Conservation (phyloP, 2,888 invertebrate genomes). For the Diplolepis rosae region DNA sequence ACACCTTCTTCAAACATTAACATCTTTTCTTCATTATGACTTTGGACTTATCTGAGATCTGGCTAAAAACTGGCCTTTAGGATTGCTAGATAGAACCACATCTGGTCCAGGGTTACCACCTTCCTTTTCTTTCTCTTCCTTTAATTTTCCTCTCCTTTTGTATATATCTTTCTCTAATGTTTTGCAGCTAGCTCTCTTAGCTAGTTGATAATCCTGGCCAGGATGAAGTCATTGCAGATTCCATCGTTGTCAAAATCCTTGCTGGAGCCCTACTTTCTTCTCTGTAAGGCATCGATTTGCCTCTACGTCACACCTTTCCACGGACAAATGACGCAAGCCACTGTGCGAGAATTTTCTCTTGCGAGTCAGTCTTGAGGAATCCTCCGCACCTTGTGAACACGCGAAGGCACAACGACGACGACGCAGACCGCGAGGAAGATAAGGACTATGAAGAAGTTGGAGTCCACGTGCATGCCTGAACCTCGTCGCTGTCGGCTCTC, state of each 20-base stretch:
- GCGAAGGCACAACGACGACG: conserved; percentile 44
- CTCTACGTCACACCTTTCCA: conserved; percentile 28
- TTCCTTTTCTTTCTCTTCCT: background rate
- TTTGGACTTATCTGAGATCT: conserved; percentile 61
- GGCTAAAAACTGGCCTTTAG: conserved; percentile 57
- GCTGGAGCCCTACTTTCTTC: conserved; percentile 16
- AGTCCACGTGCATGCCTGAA: conserved; percentile 31
- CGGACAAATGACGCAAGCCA: conserved; percentile 43
- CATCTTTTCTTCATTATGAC: conserved; percentile 36
- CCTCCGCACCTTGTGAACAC: conserved; percentile 56
- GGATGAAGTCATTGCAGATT: background rate
- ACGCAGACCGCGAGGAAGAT: conserved; percentile 48
- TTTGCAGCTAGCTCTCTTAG: conserved; percentile 30
- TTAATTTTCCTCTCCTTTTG: conserved; percentile 30
- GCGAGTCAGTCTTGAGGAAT: conserved; percentile 70
- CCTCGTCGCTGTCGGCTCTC: conserved; percentile 33
- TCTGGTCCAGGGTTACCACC: conserved; percentile 1
- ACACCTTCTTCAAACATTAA: conserved; percentile 25
- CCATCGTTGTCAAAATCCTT: conserved; percentile 12
- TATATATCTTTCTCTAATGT: conserved; percentile 28
- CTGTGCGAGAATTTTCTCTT: conserved; percentile 54
- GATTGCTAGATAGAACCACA: conserved; percentile 41
- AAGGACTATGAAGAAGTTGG: conserved; percentile 39
- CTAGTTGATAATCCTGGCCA: conserved; percentile 13
- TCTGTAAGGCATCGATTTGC: conserved; percentile 11